These are phyloP conservation scores for Hylaeus anthracinus DNA, from an alignment of 1,140 invertebrate genomes.

Conservation along the genomic window DNA sequence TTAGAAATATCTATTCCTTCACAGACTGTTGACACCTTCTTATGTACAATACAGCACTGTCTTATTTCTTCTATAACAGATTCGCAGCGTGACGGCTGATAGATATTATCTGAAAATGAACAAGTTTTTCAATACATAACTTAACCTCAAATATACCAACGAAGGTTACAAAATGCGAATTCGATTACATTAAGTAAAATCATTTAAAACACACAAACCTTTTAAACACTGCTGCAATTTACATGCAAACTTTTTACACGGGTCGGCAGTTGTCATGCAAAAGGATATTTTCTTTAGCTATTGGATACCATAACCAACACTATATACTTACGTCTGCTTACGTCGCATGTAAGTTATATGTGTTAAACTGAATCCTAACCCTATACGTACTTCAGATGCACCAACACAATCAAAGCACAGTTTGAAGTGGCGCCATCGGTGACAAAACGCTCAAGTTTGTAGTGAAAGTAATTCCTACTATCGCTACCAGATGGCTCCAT, in stretches of 20 bases:
- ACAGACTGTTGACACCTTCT: conserved; percentile 83
- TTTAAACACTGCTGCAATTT: conserved; percentile 88
- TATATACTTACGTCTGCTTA: too few species aligned
- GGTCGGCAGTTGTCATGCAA: conserved; percentile 81
- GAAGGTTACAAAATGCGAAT: conserved; percentile 23
- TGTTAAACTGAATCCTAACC: too few species aligned
- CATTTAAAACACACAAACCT: conserved; percentile 79
- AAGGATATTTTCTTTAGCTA: neutral
- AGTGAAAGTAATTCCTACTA: too few species aligned
- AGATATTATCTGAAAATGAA: conserved; percentile 84
- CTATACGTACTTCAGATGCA: too few species aligned
- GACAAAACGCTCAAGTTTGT: too few species aligned
- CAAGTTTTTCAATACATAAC: conserved; percentile 29
- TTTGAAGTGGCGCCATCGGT: too few species aligned
- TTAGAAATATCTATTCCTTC: conserved; percentile 84
- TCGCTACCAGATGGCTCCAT: too few species aligned
- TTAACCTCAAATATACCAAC: neutral
- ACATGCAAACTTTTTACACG: conserved; percentile 88
- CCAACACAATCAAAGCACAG: too few species aligned
- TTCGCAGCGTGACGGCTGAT: conserved; percentile 84
- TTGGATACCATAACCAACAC: too few species aligned
- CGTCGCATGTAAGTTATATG: too few species aligned
- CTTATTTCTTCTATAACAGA: conserved; percentile 84
- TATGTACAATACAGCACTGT: conserved; percentile 85
- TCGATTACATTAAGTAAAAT: neutral